phyloP scores from a whole-genome alignment of 2,113 vertebrate species.

The Hylia prasina region DNA sequence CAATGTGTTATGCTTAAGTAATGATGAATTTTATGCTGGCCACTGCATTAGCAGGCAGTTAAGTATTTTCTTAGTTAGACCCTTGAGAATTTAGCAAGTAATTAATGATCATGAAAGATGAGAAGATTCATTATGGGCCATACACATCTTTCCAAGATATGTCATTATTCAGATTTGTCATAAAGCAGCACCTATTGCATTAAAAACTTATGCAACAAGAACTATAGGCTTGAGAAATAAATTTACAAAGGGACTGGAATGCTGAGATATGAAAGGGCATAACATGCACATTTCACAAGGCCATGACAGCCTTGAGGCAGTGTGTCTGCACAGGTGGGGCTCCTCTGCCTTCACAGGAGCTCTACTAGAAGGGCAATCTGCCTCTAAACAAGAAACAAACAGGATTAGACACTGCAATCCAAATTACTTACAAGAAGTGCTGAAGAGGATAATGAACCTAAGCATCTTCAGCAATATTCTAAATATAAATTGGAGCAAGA shows the following conservation, averaged over 20 bases:
- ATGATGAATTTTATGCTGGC: slow-evolving; percentile 30
- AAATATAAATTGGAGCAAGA: neutral
- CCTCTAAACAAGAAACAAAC: neutral
- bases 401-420: neutral
- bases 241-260: neutral
- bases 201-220: neutral
- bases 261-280: neutral
- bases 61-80: slow-evolving; percentile 32
- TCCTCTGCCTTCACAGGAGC: neutral
- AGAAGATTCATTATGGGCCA: neutral
- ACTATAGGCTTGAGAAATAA: neutral
- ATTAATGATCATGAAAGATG: slow-evolving; percentile 33
- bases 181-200: neutral
- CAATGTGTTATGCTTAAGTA: slow-evolving; percentile 13
- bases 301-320: neutral
- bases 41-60: slow-evolving; percentile 18
- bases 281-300: neutral
- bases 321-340: neutral
- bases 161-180: neutral
- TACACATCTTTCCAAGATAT: neutral
- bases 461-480: neutral
- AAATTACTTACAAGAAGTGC: neutral
- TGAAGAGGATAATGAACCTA: neutral
- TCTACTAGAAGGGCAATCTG: neutral
- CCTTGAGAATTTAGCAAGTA: slow-evolving; percentile 16